phyloP scores from a whole-genome alignment of 2,888 invertebrate species.

The Elysia crispata region DNA sequence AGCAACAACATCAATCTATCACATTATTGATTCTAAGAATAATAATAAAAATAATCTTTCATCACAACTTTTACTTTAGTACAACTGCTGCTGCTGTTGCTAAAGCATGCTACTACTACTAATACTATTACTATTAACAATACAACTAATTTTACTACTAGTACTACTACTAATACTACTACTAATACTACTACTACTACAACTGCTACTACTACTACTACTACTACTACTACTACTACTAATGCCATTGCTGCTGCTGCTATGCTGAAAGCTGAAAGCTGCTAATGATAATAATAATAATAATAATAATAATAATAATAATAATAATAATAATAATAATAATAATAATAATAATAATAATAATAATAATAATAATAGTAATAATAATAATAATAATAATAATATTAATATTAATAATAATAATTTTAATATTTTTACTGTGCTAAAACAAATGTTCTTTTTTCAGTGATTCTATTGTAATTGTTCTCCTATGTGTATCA shows the following conservation, averaged over 20 bases:
- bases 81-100: slow-evolving; percentile 16
- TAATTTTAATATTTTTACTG: too few species aligned
- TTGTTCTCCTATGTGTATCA: too few species aligned
- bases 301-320: too few species aligned
- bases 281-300: too few species aligned
- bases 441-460: too few species aligned
- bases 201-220: slow-evolving; percentile 34
- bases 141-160: not conserved
- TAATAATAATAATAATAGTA: not conserved
- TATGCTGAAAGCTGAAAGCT: too few species aligned
- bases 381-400: too few species aligned
- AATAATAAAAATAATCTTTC: not conserved
- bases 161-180: slow-evolving; percentile 29
- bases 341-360: not conserved
- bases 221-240: slow-evolving; percentile 45
- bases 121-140: slow-evolving; percentile 19
- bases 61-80: slow-evolving; percentile 9
- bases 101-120: slow-evolving; percentile 20
- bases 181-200: slow-evolving; percentile 41
- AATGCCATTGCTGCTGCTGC: slow-evolving; percentile 41
- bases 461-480: too few species aligned
- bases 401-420: too few species aligned
- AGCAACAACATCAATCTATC: not conserved
- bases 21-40: not conserved
- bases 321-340: not conserved